Base-by-base conservation (phyloP, 2,888 invertebrate genomes). In the Mesorhabditis sp. region DNA sequence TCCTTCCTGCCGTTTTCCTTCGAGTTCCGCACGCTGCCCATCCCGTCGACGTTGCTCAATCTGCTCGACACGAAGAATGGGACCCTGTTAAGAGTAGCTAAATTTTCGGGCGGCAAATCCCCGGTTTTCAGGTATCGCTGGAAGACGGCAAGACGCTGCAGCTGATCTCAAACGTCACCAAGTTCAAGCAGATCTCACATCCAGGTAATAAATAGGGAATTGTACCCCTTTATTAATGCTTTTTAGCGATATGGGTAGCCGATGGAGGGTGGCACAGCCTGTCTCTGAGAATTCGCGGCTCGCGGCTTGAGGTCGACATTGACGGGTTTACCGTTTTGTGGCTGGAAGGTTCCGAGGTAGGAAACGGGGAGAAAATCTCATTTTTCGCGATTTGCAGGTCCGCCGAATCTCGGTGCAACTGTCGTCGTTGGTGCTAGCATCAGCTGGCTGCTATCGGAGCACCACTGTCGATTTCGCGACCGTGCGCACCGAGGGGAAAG, bases 1-100 rank as follows among this genome's bases (percentile, higher is more conserved):
- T 79, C 82, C 4, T 84, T 84, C 65, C 78, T 84, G 7, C 84
- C 84, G 5, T 83, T 84, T 63, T 75, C 82, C 0, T 80, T 84
- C 67, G 84, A 84, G 70, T 84, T 84, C 65, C 79, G 82, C 43
- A 64, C 82, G 13, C 72, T 83, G 15, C 74, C 78, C 4, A 28
- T 45, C 13, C 68, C 76, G 13, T 70, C 74, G 2, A 63, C 74
- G 4, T 67, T 82, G 7, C 72, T 82, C 7, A 71, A 78, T 65
- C 68, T 82, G 45, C 65, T 80, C 7, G 82, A 83, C 68, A 72
- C 74, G 44, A 74, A 76, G 62, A 83, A 83, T 68, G 76, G 72
- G 44, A 80, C 80, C n/a, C 72, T 83, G 7, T 67, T 83, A 28
- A 28, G 2, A 28, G 28, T 28, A 28, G n/a, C n/a, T 50, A 50